Evolutionary conservation across 35 echinoderm and acorn worm genomes (phyloP).

Genomic region (Lytechinus variegatus): DNA sequence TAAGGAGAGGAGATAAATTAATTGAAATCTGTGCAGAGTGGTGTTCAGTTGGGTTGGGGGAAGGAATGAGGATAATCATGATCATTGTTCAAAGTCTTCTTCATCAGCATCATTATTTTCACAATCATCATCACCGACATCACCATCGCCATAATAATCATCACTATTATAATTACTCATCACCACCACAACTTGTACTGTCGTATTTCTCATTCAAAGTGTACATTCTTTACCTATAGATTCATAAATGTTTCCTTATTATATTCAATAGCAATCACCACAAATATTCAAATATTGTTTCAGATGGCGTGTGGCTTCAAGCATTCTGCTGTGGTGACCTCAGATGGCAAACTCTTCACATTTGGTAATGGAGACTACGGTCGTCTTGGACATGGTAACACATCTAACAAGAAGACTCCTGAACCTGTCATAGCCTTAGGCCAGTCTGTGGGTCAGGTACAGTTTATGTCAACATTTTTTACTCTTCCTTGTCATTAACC

Average conservation of each 20-base stretch:
- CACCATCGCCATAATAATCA: too few relatives aligned
- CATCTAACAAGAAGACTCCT: conserved; percentile 96
- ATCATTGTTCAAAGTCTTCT: too few relatives aligned
- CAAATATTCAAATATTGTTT: not conserved
- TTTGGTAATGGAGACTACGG: conserved; percentile 98
- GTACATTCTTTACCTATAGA: too few relatives aligned
- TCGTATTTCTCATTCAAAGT: not conserved
- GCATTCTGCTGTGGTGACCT: conserved; percentile 76
- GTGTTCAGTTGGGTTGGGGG: too few relatives aligned
- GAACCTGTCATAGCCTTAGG: conserved; percentile 74
- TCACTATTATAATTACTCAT: too few relatives aligned
- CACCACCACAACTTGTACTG: too few relatives aligned
- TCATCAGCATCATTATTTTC: not conserved
- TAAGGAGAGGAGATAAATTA: conserved; percentile 94
- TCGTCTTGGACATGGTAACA: conserved; percentile 87
- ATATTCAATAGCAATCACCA: not conserved
- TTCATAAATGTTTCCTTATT: not conserved
- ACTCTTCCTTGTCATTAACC: too few relatives aligned
- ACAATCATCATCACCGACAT: not conserved
- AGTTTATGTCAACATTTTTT: too few relatives aligned
- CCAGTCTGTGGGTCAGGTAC: conserved; percentile 79
- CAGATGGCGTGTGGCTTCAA: conserved; percentile 99
- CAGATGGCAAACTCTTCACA: conserved; percentile 92
- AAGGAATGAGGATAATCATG: too few relatives aligned
- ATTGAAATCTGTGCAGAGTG: conserved; percentile 29